Evolutionary conservation across 1,140 invertebrate species (phyloP), one percentile per base, ranked within the genome.

Genomic region (Hormaphis cornu): DNA sequence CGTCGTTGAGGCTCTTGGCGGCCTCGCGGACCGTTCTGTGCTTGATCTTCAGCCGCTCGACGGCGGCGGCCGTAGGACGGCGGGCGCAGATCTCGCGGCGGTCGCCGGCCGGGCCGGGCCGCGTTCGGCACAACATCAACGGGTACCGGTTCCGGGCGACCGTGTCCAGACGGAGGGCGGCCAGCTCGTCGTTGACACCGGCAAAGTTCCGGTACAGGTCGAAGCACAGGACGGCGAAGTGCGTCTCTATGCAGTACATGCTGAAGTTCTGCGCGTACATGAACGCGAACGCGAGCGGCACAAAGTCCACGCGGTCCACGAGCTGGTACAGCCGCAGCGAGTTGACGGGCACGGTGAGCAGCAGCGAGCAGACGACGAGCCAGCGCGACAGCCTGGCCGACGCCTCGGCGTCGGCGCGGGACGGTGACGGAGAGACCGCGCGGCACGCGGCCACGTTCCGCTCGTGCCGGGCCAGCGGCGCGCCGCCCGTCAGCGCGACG

Each of bases 231-330:
- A 28, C 1, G 24, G n/a, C 20, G n/a, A 61, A 61, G 30, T 61
- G 37, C 5, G 40, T 46, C 30, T 61, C 58, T 3, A 42, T 10
- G 2, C 7, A 46, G 16, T 42, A 61, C 42, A 61, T 61, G 1
- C 37, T 61, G 0, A 61, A 24, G 58, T 61, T 61, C 24, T 61
- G 58, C 12, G 46, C 1, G 6, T 61, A 61, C 40, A 61, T 28
- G 5, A 3, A 46, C 1, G 18, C 0, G 4, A 46, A 61, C 7
- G 20, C 2, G 0, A 30, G 3, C 10, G 30, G 12, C 7, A 30
- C 35, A 14, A 33, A 54, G 14, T 40, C 40, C 1, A 3, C 6
- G 18, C 58, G n/a, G 7, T 20, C 10, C 2, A 18, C 1, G n/a
- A 54, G 18, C 16, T 12, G 10, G 2, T 12, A 46, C 16, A 46